Evolutionary conservation across 2,797 vertebrate species (phyloP), one percentile per base, ranked within the genome.

Genomic region (Sebastes reedi): DNA sequence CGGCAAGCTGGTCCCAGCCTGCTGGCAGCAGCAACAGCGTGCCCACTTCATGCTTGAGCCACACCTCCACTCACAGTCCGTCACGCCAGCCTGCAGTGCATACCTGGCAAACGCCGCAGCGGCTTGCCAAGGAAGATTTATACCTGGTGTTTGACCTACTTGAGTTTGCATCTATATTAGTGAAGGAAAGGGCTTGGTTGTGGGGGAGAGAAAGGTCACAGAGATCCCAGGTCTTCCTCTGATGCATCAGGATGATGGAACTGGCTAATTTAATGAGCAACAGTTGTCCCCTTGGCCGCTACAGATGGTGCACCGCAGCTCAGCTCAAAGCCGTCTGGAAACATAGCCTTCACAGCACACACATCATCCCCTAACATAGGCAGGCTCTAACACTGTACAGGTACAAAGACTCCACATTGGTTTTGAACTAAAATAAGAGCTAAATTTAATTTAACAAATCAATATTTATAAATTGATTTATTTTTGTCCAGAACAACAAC

Each of bases 191-290:
- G 95, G 95, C 95, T 96, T 97, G 96, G 96, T 96, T 95, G 96
- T 96, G 96, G 96, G 95, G 96, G 96, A 96, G 94, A 94, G 95
- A 98, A 98, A 99, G 98, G 97, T 98, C 97, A 97, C 94, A 91
- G 92, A 96, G 95, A 97, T 97, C 97, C 95, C 95, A 94, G 96
- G 95, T 97, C 94, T 93, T 95, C 94, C 91, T 87, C 97, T 97
- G 96, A 97, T 96, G 97, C 93, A 95, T 97, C 97, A 97, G 96
- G 96, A 97, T 97, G 97, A 99, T 98, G 95, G 97, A 99, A 96
- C 96, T 96, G 96, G 96, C 97, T 97, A 97, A 98, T 98, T 98
- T 98, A 98, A 97, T 95, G 95, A 97, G 97, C 97, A 99, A 98
- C 97, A 98, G 97, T 99, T 98, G 97, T 97, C 96, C 97, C 96